Percentiles rank a stretch among this genome's conserved stretches.
Evolutionary conservation across 2,888 invertebrate genomes (phyloP).

Genomic region (Epistrophella euchroma): DNA sequence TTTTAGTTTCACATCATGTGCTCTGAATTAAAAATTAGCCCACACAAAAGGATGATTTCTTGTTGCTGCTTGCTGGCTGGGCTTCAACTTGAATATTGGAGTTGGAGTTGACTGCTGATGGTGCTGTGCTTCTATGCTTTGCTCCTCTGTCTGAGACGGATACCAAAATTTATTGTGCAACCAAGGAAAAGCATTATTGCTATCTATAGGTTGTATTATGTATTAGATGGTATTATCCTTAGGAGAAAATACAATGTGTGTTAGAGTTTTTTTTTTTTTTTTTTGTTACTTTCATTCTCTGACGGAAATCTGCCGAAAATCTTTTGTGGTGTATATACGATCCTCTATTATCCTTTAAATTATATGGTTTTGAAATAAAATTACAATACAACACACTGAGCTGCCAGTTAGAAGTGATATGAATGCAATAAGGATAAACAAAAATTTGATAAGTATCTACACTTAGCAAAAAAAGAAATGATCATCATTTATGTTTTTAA

Average conservation of each 20-base stretch:
- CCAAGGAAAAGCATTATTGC: conserved; percentile 60
- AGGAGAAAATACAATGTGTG: conserved; percentile 61
- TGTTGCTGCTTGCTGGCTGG: conserved; percentile 5
- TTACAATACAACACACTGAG: conserved; percentile 49
- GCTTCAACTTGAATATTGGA: conserved; percentile 28
- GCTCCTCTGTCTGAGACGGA: conserved; percentile 67
- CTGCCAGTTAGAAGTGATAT: conserved; percentile 64
- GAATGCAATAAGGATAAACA: conserved; percentile 62
- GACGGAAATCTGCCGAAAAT: conserved; percentile 49
- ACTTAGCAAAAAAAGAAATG: not conserved
- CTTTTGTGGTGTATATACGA: conserved; percentile 57
- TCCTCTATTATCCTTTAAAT: conserved; percentile 73
- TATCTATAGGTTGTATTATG: conserved; percentile 18
- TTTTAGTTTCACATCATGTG: conserved; percentile 76
- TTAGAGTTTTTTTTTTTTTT: conserved; percentile 16
- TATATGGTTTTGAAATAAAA: conserved; percentile 71
- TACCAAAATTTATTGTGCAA: conserved; percentile 73
- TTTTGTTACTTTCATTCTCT: conserved; percentile 12
- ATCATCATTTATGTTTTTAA: not conserved
- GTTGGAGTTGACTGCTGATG: conserved; percentile 51
- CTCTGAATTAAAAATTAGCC: conserved; percentile 76
- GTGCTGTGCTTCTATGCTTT: not conserved
- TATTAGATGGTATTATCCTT: conserved; percentile 65
- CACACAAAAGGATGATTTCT: conserved; percentile 70
- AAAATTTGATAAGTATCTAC: conserved; percentile 10